Evolutionary conservation across 2,113 vertebrate genomes (phyloP).

Genomic region (Crypturellus undulatus): DNA sequence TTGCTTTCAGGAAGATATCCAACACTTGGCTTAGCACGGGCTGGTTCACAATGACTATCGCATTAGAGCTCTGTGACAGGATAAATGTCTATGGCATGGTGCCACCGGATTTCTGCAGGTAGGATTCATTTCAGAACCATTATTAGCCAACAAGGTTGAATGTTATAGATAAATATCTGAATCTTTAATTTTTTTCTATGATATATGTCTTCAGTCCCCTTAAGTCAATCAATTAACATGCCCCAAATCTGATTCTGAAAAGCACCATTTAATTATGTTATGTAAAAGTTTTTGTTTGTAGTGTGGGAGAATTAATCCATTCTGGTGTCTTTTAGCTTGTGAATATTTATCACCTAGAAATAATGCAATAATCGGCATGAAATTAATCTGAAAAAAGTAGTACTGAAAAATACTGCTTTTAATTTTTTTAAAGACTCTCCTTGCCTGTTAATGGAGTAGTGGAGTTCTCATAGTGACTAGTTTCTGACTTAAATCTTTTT

Average conservation of each 20-base stretch:
- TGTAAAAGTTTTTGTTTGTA: constrained; percentile 76
- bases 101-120: constrained; percentile 98
- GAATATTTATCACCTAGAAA: constrained; percentile 78
- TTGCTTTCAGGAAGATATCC: constrained; percentile 90
- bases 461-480: constrained; percentile 1
- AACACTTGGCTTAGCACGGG: constrained; percentile 99
- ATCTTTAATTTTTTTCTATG: constrained; percentile 36
- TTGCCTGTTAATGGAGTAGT: constrained; percentile 37
- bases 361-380: constrained; percentile 77
- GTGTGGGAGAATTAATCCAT: constrained; percentile 74
- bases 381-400: constrained; percentile 69
- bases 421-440: constrained; percentile 53
- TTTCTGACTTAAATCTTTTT: constrained; percentile 60
- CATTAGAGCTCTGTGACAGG: constrained; percentile 95
- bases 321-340: constrained; percentile 68
- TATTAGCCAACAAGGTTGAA: constrained; percentile 20
- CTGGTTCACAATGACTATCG: constrained; percentile 99
- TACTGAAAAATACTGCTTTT: constrained; percentile 65
- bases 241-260: constrained; percentile 67
- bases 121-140: constrained; percentile 67
- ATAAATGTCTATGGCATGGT: constrained; percentile 99
- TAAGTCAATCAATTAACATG: constrained; percentile 69
- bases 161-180: constrained; percentile 50
- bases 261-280: constrained; percentile 74
- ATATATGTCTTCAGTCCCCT: constrained; percentile 46